Evolutionary conservation across 2,888 invertebrate species (phyloP).

Genomic region (Brenthis hecate): DNA sequence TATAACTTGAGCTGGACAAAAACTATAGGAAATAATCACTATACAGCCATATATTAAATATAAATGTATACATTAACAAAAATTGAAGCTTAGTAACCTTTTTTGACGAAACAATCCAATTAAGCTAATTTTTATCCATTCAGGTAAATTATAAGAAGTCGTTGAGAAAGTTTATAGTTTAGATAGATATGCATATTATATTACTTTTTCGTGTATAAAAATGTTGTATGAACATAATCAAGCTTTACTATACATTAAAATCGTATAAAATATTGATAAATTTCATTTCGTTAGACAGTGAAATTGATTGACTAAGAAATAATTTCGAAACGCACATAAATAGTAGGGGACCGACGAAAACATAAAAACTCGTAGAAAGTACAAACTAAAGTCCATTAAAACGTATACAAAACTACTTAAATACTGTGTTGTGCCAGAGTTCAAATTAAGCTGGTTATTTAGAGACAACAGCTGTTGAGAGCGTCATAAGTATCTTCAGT

Average conservation of each 20-base stretch:
- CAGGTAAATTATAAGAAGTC: conserved; percentile 4
- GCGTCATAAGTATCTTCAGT: conserved; percentile 62
- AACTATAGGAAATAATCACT: conserved; percentile 18
- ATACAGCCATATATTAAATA: background rate
- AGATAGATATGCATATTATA: conserved; percentile 7
- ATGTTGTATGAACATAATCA: background rate
- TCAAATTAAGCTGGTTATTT: conserved; percentile 48
- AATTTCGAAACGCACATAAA: no score
- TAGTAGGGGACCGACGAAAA: no score
- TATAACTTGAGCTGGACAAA: conserved; percentile 36
- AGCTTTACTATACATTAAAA: no score
- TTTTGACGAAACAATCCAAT: background rate
- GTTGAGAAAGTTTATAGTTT: background rate
- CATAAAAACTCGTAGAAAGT: no score
- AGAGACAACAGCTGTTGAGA: conserved; percentile 63
- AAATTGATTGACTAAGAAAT: no score
- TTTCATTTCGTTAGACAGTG: no score
- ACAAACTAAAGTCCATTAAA: background rate
- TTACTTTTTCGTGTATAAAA: background rate
- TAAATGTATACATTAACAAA: background rate
- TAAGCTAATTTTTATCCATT: conserved; percentile 9
- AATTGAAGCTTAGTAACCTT: background rate
- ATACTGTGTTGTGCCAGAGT: conserved; percentile 32
- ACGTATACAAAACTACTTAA: conserved; percentile 13
- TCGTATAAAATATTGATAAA: no score